A percentile compares a stretch with the other conserved stretches of the same genome.
phyloP scores from a whole-genome alignment of 2,888 invertebrate genomes.

The Pomacea canaliculata region DNA sequence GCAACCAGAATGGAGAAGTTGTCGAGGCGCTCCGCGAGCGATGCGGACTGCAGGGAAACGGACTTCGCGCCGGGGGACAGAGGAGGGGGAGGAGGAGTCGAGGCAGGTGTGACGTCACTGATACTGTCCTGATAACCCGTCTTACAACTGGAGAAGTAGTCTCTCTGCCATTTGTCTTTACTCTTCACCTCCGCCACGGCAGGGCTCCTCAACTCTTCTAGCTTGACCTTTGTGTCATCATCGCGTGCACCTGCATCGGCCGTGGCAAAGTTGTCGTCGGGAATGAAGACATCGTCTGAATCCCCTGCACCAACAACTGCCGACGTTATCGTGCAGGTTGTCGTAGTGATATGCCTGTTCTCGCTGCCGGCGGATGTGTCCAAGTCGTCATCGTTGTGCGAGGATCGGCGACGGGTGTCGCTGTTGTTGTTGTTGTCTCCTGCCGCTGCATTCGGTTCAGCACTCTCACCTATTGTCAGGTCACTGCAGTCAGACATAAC shows the following conservation, averaged over 20 bases:
- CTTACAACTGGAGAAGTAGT: slow-evolving; percentile 26
- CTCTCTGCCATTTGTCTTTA: slow-evolving; percentile 10
- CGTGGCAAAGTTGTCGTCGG: neutral
- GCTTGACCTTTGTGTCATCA: neutral
- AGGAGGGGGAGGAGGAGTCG: slow-evolving; percentile 8
- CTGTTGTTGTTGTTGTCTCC: slow-evolving; percentile 2
- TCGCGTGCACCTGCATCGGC: too few relatives aligned
- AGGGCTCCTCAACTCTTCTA: neutral
- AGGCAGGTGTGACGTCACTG: slow-evolving; percentile 12
- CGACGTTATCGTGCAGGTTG: neutral
- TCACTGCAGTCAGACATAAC: slow-evolving; percentile 23
- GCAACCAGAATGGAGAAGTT: slow-evolving; percentile 19
- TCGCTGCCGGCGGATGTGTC: neutral
- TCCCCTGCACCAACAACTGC: neutral
- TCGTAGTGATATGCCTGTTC: slow-evolving; percentile 14
- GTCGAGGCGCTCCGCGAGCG: slow-evolving; percentile 1
- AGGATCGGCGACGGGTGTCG: neutral
- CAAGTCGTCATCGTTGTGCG: neutral
- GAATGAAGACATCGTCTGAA: neutral
- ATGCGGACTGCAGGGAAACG: neutral
- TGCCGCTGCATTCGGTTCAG: neutral
- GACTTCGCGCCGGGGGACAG: neutral
- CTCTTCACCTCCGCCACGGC: slow-evolving; percentile 5
- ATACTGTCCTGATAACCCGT: slow-evolving; percentile 20
- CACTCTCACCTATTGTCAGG: neutral